A percentile compares a stretch with the other conserved stretches of the same genome.
Evolutionary conservation across 2,888 invertebrate genomes (phyloP).

Genomic region (Desoria tigrina): DNA sequence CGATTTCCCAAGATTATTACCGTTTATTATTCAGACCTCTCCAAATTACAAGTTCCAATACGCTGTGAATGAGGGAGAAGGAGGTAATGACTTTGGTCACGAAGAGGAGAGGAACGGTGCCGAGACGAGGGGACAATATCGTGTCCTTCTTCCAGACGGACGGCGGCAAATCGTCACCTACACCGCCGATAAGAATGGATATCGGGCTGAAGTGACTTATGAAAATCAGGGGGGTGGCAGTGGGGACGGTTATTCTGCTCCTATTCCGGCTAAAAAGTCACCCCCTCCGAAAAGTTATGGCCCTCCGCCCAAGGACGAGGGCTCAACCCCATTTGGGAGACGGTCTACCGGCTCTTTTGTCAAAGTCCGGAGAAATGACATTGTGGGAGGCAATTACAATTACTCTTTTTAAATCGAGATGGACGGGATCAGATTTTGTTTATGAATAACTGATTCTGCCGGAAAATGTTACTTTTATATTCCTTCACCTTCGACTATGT

Average conservation of each 20-base stretch:
- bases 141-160: constrained; percentile 49
- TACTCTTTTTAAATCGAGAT: constrained; percentile 25
- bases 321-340: constrained; percentile 15
- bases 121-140: constrained; percentile 42
- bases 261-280: constrained; percentile 12
- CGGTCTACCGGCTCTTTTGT: constrained; percentile 31
- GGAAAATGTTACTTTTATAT: too few relatives aligned
- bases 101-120: constrained; percentile 50
- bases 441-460: too few relatives aligned
- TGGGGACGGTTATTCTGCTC: constrained; percentile 16
- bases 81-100: constrained; percentile 48
- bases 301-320: background rate
- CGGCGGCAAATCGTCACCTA: constrained; percentile 48
- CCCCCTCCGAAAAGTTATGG: constrained; percentile 23
- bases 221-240: constrained; percentile 14
- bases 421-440: too few relatives aligned
- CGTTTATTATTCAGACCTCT: constrained; percentile 21
- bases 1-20: too few relatives aligned
- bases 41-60: constrained; percentile 51
- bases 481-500: too few relatives aligned
- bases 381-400: constrained; percentile 29
- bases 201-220: constrained; percentile 41
- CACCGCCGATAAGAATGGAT: constrained; percentile 48
- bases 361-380: constrained; percentile 25
- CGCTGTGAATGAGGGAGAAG: constrained; percentile 44